A percentile compares a stretch with the other conserved stretches of the same genome.
Conservation (phyloP, 1,140 invertebrate genomes). For the Pachyrhynchus sulphureomaculatus region DNA sequence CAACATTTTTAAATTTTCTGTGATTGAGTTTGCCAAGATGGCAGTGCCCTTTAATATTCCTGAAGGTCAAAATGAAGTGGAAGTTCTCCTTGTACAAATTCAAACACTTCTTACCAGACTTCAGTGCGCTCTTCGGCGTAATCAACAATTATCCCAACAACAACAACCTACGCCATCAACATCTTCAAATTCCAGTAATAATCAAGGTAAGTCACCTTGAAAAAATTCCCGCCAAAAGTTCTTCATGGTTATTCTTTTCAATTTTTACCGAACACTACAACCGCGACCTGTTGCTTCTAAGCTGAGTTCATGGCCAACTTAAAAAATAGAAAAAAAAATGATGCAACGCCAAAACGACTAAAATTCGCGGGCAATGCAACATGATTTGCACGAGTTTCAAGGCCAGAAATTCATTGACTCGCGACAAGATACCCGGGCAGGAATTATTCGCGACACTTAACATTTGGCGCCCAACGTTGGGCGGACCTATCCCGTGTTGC, state of each 20-base stretch:
- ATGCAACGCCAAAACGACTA: constrained; percentile 2
- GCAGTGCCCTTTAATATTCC: constrained; percentile 52
- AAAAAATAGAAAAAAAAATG: neutral
- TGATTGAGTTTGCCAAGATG: constrained; percentile 40
- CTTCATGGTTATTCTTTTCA: neutral
- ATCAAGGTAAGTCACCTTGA: neutral
- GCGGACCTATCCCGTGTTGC: neutral
- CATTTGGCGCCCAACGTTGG: constrained; percentile 3
- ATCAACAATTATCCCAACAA: constrained; percentile 5
- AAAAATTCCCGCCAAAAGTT: neutral
- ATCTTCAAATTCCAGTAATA: neutral
- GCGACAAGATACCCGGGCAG: constrained; percentile 3
- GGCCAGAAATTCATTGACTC: constrained; percentile 25
- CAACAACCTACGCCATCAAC: neutral
- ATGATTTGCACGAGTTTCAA: constrained; percentile 22
- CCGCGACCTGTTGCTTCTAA: neutral
- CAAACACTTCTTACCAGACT: constrained; percentile 32
- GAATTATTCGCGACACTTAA: neutral
- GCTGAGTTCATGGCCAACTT: neutral
- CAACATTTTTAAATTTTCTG: constrained; percentile 20
- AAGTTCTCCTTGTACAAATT: constrained; percentile 36
- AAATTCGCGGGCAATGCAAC: neutral
- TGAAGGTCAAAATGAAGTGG: constrained; percentile 45
- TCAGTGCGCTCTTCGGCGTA: constrained; percentile 14
- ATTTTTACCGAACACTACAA: neutral